Percentiles rank a stretch among this genome's conserved stretches.
Conservation (phyloP, 2,797 vertebrate species). For the Gallinago nigripennis region DNA sequence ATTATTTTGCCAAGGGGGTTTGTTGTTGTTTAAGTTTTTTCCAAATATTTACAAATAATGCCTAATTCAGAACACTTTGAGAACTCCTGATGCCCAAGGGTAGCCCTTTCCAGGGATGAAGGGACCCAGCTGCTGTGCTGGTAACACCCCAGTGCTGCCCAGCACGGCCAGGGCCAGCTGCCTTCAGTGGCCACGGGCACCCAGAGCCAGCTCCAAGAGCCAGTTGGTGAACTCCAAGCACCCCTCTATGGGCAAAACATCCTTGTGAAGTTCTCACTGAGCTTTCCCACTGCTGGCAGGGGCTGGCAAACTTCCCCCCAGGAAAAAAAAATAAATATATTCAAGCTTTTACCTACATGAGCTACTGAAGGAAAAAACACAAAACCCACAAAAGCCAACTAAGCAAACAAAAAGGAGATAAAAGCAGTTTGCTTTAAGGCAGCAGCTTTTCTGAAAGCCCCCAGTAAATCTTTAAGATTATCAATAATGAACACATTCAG, state of each 20-base stretch:
- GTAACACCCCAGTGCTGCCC: accelerated
- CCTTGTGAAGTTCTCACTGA: accelerated
- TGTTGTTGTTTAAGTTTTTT: not conserved
- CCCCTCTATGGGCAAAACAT: accelerated
- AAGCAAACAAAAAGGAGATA: conserved; percentile 67
- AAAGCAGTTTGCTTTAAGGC: conserved; percentile 62
- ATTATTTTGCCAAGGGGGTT: not conserved
- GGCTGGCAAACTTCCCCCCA: not conserved
- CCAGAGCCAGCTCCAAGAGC: not conserved
- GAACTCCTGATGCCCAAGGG: accelerated
- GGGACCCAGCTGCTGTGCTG: not conserved
- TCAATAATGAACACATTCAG: conserved; percentile 66
- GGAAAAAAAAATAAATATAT: not conserved
- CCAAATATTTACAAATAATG: not conserved
- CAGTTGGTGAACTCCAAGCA: accelerated
- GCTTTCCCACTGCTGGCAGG: not conserved
- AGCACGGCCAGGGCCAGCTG: accelerated
- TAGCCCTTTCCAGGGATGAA: not conserved
- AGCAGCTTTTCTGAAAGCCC: conserved; percentile 60
- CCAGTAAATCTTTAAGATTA: conserved; percentile 65
- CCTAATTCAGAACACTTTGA: not conserved
- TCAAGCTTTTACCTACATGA: conserved; percentile 2
- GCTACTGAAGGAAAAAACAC: not conserved
- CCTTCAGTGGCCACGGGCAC: not conserved
- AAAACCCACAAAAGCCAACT: conserved; percentile 64